Base-by-base conservation (phyloP, 2,888 invertebrate species). In the Mythimna ferrago region DNA sequence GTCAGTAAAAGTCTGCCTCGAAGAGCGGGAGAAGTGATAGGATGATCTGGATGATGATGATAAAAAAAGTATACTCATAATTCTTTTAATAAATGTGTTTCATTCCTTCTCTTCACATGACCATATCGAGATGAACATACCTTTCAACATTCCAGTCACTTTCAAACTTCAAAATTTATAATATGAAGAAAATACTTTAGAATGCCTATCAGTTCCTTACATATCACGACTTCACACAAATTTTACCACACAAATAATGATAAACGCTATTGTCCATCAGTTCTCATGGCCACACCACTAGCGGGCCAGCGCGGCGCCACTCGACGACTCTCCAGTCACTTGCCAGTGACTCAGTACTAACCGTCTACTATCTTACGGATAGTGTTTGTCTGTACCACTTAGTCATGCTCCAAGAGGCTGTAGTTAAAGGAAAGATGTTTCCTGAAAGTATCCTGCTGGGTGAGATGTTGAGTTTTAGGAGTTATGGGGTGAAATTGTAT, bases 351-450 rank as follows among this genome's bases (percentile, higher is more conserved):
- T 79, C 81, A 84, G 63, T 66, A 3, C 38, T n/a, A 38, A 48
- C 73, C 76, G 77, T 73, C 70, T 76, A 60, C 71, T 83, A 66
- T 79, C 86, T 79, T 63, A 75, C 21, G 48, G 32, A 60, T 76
- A 56, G 64, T 77, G 77, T 71, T 75, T 79, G 70, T 74, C 73
- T 81, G 57, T 68, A 67, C 74, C 75, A 74, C 56, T 83, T 85
- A 80, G 69, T 85, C 80, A 85, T 73, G 38, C 68, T 63, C 51
- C 38, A 66, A 16, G 32, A 63, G 7, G 9, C 53, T 64, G 35
- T 61, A 61, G 44, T 62, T 81, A 38, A 26, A 65, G 56, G 21
- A 81, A 65, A 56, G 21, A 61, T 54, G 35, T 51, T 56, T 66
- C 54, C 1, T 19, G 1, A 54, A 26, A 16, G 19, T 57, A 26